Evolutionary conservation across 2,113 vertebrate species (phyloP).

Genomic region (Melanocharis versteri): DNA sequence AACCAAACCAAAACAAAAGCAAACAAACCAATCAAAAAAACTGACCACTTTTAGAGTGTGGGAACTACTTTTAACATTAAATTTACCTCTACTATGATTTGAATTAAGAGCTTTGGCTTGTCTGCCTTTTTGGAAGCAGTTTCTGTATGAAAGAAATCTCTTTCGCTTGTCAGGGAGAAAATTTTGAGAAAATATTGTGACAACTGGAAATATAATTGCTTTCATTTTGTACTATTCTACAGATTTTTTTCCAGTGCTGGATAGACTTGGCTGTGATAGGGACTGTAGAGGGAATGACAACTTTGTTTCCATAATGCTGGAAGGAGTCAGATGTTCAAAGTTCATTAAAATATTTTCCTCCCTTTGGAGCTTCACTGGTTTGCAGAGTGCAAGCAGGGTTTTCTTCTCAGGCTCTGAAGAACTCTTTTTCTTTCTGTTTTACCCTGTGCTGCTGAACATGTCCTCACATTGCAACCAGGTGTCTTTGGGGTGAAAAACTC

Average conservation of each 20-base stretch:
- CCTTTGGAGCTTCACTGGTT: not conserved
- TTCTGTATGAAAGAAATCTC: not conserved
- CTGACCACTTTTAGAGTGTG: not conserved
- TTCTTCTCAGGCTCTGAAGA: not conserved
- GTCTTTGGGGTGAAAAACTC: not conserved
- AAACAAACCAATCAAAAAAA: not conserved
- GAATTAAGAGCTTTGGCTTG: not conserved
- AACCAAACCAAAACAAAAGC: not conserved
- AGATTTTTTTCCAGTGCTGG: conserved; percentile 5
- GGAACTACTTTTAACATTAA: not conserved
- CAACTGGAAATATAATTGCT: conserved; percentile 40
- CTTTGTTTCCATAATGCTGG: conserved; percentile 27
- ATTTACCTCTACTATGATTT: not conserved
- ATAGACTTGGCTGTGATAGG: conserved; percentile 1
- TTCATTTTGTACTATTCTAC: conserved; percentile 19
- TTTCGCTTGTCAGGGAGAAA: not conserved
- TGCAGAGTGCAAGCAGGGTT: not conserved
- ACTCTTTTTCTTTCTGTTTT: not conserved
- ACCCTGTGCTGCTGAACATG: not conserved
- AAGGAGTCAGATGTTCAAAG: conserved; percentile 29
- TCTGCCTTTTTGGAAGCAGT: not conserved
- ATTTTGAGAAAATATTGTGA: conserved; percentile 26
- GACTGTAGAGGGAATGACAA: conserved; percentile 6
- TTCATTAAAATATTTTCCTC: not conserved
- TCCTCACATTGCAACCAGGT: not conserved